A percentile compares a stretch with the other conserved stretches of the same genome.
These are phyloP conservation scores for Drosophila leonis DNA, from an alignment of 2,888 invertebrate species.

Conservation along the genomic window DNA sequence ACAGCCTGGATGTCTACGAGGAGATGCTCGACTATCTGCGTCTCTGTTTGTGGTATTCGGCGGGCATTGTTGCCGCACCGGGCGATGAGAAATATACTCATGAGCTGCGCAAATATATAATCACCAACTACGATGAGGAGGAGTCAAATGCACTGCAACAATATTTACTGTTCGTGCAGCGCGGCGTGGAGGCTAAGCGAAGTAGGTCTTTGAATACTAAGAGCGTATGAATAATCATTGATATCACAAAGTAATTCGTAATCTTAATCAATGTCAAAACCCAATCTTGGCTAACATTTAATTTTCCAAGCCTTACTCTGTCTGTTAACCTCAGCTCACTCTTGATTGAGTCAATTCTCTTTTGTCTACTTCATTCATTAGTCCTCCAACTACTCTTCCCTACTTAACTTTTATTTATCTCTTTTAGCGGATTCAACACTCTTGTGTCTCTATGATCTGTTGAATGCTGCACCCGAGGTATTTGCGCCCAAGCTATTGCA, in stretches of 20 bases:
- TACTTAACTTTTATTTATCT: not conserved
- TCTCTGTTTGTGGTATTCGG: conserved; percentile 90
- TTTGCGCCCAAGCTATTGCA: conserved; percentile 88
- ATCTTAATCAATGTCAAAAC: not conserved
- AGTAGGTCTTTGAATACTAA: conserved; percentile 85
- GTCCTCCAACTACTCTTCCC: too few relatives aligned
- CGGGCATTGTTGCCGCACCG: conserved; percentile 88
- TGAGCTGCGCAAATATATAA: conserved; percentile 88
- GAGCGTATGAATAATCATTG: not conserved
- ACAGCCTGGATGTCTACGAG: conserved; percentile 89
- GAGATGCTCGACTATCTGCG: conserved; percentile 92
- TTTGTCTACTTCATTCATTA: too few relatives aligned
- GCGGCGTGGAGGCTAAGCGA: conserved; percentile 89
- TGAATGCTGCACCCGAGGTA: conserved; percentile 92
- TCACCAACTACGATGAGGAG: conserved; percentile 86
- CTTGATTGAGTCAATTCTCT: too few relatives aligned
- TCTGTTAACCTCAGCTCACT: too few relatives aligned
- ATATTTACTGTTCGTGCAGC: conserved; percentile 89
- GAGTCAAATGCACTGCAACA: conserved; percentile 88
- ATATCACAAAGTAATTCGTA: not conserved
- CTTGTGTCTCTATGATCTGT: conserved; percentile 92
- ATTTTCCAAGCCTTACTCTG: too few relatives aligned
- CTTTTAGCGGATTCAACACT: conserved; percentile 85
- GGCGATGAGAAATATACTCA: conserved; percentile 87
- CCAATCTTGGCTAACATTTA: too few relatives aligned